Evolutionary conservation across 2,888 invertebrate species (phyloP).

Genomic region (Melinaea menophilus): DNA sequence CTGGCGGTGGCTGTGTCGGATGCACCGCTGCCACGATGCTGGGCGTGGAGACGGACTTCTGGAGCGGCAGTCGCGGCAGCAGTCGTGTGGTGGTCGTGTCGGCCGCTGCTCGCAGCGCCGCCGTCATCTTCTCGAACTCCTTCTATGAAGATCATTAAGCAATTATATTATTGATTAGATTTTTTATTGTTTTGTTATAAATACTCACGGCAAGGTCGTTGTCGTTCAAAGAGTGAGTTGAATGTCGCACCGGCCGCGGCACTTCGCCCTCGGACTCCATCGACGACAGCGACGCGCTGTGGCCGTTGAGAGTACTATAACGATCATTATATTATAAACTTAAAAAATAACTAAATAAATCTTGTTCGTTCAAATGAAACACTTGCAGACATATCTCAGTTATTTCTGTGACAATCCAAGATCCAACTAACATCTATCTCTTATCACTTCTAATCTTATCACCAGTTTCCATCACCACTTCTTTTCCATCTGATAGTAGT

Average conservation of each 20-base stretch:
- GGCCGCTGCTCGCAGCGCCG: constrained; percentile 71
- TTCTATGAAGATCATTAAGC: constrained; percentile 61
- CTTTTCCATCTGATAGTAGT: too few species aligned
- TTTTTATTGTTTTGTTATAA: not conserved
- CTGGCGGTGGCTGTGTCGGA: constrained; percentile 58
- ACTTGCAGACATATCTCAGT: too few species aligned
- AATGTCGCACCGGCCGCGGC: constrained; percentile 77
- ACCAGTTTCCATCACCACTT: too few species aligned
- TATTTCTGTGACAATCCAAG: too few species aligned
- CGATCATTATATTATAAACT: not conserved
- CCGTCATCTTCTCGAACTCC: constrained; percentile 83
- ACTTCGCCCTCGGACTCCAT: constrained; percentile 92
- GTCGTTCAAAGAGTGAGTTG: constrained; percentile 92
- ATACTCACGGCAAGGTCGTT: constrained; percentile 87
- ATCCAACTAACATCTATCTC: too few species aligned
- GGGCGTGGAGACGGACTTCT: constrained; percentile 94
- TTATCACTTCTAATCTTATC: too few species aligned
- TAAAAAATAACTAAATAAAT: not conserved
- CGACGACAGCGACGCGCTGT: constrained; percentile 73
- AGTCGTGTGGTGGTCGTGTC: constrained; percentile 36
- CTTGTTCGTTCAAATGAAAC: too few species aligned
- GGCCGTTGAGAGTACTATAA: constrained; percentile 63
- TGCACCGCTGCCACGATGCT: constrained; percentile 85
- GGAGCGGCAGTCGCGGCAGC: constrained; percentile 83
- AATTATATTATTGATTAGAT: too few species aligned